Evolutionary conservation across 2,797 vertebrate genomes (phyloP).

Genomic region (Micromesistius poutassou): DNA sequence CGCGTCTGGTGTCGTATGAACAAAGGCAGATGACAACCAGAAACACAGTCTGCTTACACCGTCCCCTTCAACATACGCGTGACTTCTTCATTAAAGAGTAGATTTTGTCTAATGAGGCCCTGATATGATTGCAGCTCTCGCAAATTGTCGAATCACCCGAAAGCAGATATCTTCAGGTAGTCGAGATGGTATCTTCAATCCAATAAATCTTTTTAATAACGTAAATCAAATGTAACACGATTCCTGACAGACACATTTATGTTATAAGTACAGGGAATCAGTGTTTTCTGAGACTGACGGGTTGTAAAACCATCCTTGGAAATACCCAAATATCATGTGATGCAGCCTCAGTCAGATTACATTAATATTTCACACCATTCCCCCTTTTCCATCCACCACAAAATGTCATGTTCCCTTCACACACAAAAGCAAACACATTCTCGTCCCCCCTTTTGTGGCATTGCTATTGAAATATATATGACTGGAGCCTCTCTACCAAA

Average conservation of each 20-base stretch:
- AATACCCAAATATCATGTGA: background rate
- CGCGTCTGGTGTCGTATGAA: conserved; percentile 73
- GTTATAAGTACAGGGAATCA: background rate
- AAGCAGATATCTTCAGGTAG: background rate
- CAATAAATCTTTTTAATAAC: background rate
- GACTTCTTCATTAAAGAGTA: background rate
- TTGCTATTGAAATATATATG: conserved; percentile 5
- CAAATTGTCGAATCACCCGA: background rate
- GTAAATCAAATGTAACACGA: background rate
- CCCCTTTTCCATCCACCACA: background rate
- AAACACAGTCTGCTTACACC: conserved; percentile 37
- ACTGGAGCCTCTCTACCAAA: background rate
- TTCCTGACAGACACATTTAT: conserved; percentile 1
- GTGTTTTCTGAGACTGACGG: background rate
- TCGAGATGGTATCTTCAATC: background rate
- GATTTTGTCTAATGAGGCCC: background rate
- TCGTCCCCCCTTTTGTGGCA: background rate
- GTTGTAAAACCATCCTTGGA: conserved; percentile 2
- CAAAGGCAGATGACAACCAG: conserved; percentile 70
- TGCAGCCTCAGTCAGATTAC: background rate
- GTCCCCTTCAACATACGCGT: background rate
- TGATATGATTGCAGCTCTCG: background rate
- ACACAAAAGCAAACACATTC: conserved; percentile 5
- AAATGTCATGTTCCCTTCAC: conserved; percentile 4
- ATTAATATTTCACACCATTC: conserved; percentile 1